Evolutionary conservation across 2,113 vertebrate genomes (phyloP).

Genomic region (Etheostoma spectabile): DNA sequence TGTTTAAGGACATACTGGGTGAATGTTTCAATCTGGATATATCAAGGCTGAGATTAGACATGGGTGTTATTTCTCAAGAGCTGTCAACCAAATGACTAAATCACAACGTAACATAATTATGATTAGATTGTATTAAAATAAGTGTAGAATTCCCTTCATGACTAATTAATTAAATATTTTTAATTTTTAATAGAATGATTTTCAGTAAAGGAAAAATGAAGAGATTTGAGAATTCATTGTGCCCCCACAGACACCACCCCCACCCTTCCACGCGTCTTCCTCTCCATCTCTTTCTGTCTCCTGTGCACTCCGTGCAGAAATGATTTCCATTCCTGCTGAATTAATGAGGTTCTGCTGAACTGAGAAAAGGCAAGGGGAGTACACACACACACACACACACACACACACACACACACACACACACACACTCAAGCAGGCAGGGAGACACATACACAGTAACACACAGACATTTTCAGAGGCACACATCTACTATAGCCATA

Average conservation of each 20-base stretch:
- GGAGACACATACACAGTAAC: conserved; percentile 46
- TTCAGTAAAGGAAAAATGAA: conserved; percentile 62
- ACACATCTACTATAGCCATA: conserved; percentile 74
- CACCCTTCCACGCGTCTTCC: conserved; percentile 65
- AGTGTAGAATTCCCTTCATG: conserved; percentile 50
- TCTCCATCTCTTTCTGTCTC: conserved; percentile 79
- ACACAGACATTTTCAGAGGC: conserved; percentile 35
- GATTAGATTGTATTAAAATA: conserved; percentile 45
- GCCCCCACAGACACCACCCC: conserved; percentile 19
- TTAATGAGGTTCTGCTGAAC: conserved; percentile 91
- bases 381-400: conserved; percentile 54
- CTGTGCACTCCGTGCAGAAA: conserved; percentile 84
- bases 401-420: conserved; percentile 38
- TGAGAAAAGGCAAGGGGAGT: conserved; percentile 79
- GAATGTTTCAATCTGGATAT: conserved; percentile 53
- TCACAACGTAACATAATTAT: conserved; percentile 40
- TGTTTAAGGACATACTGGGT: conserved; percentile 19
- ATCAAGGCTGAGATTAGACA: conserved; percentile 52
- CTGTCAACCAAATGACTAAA: conserved; percentile 50
- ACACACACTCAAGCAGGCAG: conserved; percentile 33
- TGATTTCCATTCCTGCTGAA: conserved; percentile 89
- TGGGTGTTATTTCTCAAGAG: conserved; percentile 59
- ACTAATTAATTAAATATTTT: neutral
- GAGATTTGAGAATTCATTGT: conserved; percentile 67
- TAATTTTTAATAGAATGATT: conserved; percentile 52